Base-by-base conservation (phyloP, 2,113 vertebrate genomes). In the Sinocyclocheilus anshuiensis region DNA sequence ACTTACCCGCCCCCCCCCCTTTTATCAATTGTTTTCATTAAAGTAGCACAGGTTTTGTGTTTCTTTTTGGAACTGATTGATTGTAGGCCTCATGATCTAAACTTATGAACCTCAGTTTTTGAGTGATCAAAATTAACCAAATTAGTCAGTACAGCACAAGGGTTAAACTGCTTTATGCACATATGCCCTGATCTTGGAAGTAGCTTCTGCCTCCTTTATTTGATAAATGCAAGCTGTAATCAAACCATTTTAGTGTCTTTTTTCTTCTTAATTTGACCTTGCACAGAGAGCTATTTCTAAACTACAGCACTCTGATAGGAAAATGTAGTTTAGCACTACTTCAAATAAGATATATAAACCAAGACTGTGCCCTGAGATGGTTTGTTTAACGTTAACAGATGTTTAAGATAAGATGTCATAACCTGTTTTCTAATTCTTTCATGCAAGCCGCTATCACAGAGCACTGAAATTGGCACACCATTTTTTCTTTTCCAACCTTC, bases 331-430 rank as follows among this genome's bases (percentile, higher is more conserved):
- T 63, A 11, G 55, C 71, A 75, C 39, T 59, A 61, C 8, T 61
- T 33, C 4, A 18, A 18, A 81, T 63, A 33, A 33, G 57, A 77
- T 65, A 20, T 29, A 77, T 50, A 39, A 67, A 83, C 24, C 57
- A 42, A 80, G 9, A 55, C 72, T 22, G 16, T 83, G 55, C 5
- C 36, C 45, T 1, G 26, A 24, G 7, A 36, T 42, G 29, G 26
- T 20, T 55, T 86, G 71, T 63, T 63, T 82, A 65, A 81, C 71
- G 75, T 76, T 71, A 61, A 69, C 80, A 82, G 80, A 82, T 55
- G 61, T 65, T 16, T 18, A 10, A 76, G 79, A 86, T 77, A 65
- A 77, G 5, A 53, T 20, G 16, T 65, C n/a, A 39, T 24, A 29
- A 53, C 13, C 24, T 22, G 24, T n/a, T 33, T 63, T 22, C 18